Base-by-base conservation (phyloP, 2,888 invertebrate species). In the Heliconius hortense region DNA sequence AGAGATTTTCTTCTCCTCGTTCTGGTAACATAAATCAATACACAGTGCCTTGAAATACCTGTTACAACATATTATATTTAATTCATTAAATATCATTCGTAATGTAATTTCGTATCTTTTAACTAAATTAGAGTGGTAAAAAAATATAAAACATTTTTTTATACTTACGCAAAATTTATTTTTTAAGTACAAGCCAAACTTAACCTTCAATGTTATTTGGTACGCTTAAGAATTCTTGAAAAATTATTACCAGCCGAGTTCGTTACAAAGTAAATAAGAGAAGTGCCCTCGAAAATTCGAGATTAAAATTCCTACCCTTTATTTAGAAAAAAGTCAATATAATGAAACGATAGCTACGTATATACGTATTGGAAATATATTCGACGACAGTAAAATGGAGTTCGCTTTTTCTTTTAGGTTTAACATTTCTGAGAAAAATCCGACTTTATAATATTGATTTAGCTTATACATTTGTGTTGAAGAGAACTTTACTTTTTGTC, bases 201-300 rank as follows among this genome's bases (percentile, higher is more conserved):
- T 72, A 28, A 28, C 35, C 56, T 66, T n/a, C 26, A 72, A 71
- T 18, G 70, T 71, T 53, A 59, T 64, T 75, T 43, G 59, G 59
- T 28, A 64, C 43, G 43, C 24, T 75, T 67, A 48, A 75, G 67
- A 75, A 67, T 75, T 53, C 70, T 66, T 72, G 48, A 71, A 67
- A 75, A 75, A 72, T 75, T 66, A 75, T 75, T 75, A 75, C 72
- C 72, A 77, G 56, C 72, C 69, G 62, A 72, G 63, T 75, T 75
- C 74, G 56, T 74, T 62, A 82, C 84, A 84, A 83, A 85, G 85
- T 80, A 78, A 76, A 80, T 78, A 79, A 75, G 66, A 79, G 71
- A 56, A 73, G 76, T 74, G 77, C 48, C 76, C 78, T 76, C 77
- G 75, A 77, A 79, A 80, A 79, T 78, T 76, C 78, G 66, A 78